Conservation (phyloP, 2,888 invertebrate species). For the Idaea biselata region DNA sequence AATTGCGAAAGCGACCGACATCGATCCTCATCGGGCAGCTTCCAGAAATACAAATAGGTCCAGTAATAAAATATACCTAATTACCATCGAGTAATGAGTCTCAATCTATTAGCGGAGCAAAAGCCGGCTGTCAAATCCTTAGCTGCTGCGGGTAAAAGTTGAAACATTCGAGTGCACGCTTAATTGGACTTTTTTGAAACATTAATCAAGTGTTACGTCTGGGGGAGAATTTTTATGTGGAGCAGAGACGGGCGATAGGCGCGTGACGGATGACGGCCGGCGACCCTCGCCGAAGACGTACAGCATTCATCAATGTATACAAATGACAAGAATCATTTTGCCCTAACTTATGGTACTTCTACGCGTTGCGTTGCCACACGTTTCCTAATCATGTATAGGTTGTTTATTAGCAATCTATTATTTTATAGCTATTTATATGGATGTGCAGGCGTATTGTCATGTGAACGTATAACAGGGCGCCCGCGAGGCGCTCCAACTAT, state of each 20-base stretch:
- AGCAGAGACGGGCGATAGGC: conserved; percentile 49
- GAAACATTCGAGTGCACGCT: conserved; percentile 62
- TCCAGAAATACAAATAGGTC: neutral
- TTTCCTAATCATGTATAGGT: neutral
- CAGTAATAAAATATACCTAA: conserved; percentile 9
- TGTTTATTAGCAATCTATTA: neutral
- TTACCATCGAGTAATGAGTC: conserved; percentile 25
- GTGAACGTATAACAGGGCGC: too few species aligned
- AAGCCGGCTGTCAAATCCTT: conserved; percentile 26
- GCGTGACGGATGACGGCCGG: conserved; percentile 63
- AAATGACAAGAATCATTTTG: conserved; percentile 20
- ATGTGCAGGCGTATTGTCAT: too few species aligned
- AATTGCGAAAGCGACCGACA: neutral
- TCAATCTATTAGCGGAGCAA: conserved; percentile 28
- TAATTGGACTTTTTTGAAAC: conserved; percentile 77
- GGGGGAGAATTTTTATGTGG: conserved; percentile 72
- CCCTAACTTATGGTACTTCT: neutral
- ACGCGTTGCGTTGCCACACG: neutral
- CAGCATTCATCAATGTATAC: conserved; percentile 58
- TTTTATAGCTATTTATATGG: neutral
- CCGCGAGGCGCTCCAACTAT: too few species aligned
- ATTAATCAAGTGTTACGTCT: conserved; percentile 73
- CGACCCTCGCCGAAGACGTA: conserved; percentile 43
- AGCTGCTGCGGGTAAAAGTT: conserved; percentile 54
- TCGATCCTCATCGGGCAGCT: neutral